These are phyloP conservation scores for Theristicus caerulescens DNA, from an alignment of 2,113 vertebrate genomes.

Conservation along the genomic window DNA sequence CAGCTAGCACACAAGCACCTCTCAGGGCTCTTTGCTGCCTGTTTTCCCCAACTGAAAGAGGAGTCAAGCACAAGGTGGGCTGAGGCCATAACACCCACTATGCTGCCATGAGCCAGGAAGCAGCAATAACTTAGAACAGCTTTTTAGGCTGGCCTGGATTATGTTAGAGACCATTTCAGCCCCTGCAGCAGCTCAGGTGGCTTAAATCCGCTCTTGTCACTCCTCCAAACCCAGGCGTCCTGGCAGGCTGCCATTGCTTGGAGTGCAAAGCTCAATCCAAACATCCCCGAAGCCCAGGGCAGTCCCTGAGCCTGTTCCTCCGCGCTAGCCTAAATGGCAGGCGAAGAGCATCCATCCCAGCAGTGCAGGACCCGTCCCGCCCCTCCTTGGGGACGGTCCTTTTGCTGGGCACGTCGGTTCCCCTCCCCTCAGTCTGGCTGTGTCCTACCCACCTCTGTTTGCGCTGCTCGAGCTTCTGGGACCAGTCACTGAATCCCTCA, in stretches of 20 bases:
- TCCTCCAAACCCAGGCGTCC: neutral
- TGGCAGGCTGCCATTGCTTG: neutral
- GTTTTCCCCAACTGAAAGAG: neutral
- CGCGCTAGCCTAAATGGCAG: neutral
- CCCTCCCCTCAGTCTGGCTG: neutral
- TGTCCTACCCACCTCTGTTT: constrained; percentile 63
- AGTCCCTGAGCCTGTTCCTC: neutral
- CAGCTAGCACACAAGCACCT: neutral
- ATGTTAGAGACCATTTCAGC: neutral
- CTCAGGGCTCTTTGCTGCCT: neutral
- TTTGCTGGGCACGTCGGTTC: neutral
- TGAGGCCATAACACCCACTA: neutral
- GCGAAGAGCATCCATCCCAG: neutral
- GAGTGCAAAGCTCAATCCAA: neutral
- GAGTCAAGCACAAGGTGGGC: neutral
- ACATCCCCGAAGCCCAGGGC: neutral
- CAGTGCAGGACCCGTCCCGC: fast-evolving
- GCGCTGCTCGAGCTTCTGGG: constrained; percentile 80
- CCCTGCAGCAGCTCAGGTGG: constrained; percentile 48
- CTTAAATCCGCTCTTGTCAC: constrained; percentile 33
- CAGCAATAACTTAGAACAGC: constrained; percentile 11
- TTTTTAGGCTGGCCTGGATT: constrained; percentile 14
- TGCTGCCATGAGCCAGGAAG: constrained; percentile 13
- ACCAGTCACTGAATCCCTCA: constrained; percentile 92
- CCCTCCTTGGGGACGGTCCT: neutral